These are phyloP conservation scores for Rhinichthys klamathensis DNA, from an alignment of 2,113 vertebrate genomes.

Conservation along the genomic window DNA sequence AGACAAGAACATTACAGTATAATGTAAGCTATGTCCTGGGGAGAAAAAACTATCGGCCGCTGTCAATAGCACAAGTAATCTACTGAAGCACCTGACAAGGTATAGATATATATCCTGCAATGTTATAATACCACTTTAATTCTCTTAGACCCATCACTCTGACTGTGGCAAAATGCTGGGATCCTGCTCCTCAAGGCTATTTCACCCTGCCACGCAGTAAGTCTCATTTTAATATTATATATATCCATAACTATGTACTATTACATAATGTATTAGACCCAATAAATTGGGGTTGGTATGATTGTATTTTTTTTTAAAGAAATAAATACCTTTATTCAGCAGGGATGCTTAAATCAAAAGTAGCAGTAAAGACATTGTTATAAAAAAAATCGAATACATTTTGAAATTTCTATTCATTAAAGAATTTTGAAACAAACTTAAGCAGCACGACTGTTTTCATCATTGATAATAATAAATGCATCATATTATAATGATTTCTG, in stretches of 20 bases:
- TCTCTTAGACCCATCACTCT: conserved; percentile 85
- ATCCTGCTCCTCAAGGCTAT: conserved; percentile 88
- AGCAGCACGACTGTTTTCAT: not conserved
- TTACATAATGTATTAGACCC: not conserved
- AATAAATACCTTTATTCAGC: not conserved
- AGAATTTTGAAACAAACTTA: not conserved
- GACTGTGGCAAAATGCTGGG: conserved; percentile 92
- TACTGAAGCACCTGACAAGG: too few species aligned
- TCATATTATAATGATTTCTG: not conserved
- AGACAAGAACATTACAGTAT: too few species aligned
- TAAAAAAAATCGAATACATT: too few species aligned
- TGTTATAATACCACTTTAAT: conserved; percentile 14
- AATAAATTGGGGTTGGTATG: not conserved
- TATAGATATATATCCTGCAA: not conserved
- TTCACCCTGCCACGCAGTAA: conserved; percentile 89
- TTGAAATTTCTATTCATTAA: not conserved
- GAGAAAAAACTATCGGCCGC: too few species aligned
- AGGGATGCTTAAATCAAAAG: not conserved
- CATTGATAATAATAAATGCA: not conserved
- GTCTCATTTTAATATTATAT: conserved; percentile 43
- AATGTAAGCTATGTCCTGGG: too few species aligned
- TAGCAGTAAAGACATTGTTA: not conserved
- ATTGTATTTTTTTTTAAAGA: not conserved
- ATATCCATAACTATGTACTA: too few species aligned
- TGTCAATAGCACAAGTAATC: too few species aligned